phyloP scores from a whole-genome alignment of 2,113 vertebrate species.

The Carollia perspicillata region DNA sequence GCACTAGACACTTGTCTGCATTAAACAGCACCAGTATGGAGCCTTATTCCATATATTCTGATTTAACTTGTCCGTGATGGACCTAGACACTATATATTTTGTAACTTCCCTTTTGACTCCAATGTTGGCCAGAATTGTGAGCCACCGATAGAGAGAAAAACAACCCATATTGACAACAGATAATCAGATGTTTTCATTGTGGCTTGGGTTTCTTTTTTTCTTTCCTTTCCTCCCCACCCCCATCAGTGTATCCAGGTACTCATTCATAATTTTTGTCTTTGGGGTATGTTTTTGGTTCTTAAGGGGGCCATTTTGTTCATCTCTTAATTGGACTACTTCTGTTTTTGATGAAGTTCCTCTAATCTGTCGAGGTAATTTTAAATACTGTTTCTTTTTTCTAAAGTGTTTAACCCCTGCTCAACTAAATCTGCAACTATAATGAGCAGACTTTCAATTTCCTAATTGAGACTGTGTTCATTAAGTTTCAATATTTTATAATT shows the following conservation, averaged over 20 bases:
- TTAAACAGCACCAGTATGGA: neutral
- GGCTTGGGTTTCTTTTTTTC: neutral
- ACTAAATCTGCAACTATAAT: constrained; percentile 67
- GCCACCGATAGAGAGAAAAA: neutral
- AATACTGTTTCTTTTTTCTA: constrained; percentile 46
- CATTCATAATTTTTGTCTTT: neutral
- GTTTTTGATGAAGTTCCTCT: constrained; percentile 51
- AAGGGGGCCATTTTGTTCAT: constrained; percentile 30
- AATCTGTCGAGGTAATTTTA: constrained; percentile 65
- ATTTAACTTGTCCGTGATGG: neutral
- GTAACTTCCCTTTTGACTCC: neutral
- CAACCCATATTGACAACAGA: neutral
- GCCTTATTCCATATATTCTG: neutral
- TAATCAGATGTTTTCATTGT: neutral
- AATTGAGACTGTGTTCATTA: constrained; percentile 69
- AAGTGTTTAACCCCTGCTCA: constrained; percentile 69
- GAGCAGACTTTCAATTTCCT: constrained; percentile 66
- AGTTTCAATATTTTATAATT: constrained; percentile 71
- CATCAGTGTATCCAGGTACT: neutral
- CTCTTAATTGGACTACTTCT: constrained; percentile 55
- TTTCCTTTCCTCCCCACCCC: neutral
- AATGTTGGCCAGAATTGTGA: neutral
- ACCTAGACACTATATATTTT: neutral
- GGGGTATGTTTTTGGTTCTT: neutral
- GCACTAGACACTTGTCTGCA: neutral